phyloP scores from a whole-genome alignment of 1,140 invertebrate species.

The Onthophagus taurus region DNA sequence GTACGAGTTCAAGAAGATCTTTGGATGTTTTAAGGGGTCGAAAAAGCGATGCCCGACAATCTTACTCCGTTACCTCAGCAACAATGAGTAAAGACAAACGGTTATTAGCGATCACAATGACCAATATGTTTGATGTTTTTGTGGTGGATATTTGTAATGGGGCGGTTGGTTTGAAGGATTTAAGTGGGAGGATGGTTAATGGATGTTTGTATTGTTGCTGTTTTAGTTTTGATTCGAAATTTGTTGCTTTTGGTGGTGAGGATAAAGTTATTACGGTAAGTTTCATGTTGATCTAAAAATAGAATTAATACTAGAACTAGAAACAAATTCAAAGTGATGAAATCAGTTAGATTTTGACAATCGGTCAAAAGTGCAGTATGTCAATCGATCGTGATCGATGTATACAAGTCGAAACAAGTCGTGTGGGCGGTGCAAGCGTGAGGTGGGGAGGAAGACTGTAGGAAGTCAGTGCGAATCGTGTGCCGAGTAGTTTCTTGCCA shows the following conservation, averaged over 20 bases:
- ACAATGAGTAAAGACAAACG: slow-evolving; percentile 7
- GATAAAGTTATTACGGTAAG: slow-evolving; percentile 13
- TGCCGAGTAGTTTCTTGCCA: no score
- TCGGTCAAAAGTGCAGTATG: no score
- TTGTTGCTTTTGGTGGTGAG: slow-evolving; percentile 8
- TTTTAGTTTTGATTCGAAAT: slow-evolving; percentile 8
- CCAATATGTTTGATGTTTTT: slow-evolving; percentile 9
- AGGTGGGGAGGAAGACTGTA: no score
- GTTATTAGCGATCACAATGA: slow-evolving; percentile 9
- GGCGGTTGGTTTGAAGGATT: background rate
- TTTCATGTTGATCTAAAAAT: background rate
- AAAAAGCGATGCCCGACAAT: background rate
- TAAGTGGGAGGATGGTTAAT: background rate
- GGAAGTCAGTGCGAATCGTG: no score
- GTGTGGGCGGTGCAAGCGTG: no score
- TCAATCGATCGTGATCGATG: no score
- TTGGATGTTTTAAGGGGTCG: slow-evolving; percentile 1
- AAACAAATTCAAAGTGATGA: no score
- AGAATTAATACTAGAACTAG: background rate
- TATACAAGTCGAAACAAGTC: no score
- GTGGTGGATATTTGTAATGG: background rate
- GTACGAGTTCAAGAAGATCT: background rate
- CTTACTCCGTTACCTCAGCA: slow-evolving; percentile 3
- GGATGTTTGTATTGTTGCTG: slow-evolving; percentile 3
- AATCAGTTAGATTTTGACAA: no score